phyloP scores from a whole-genome alignment of 1,140 invertebrate species.

The Drosophila nigromelanica region DNA sequence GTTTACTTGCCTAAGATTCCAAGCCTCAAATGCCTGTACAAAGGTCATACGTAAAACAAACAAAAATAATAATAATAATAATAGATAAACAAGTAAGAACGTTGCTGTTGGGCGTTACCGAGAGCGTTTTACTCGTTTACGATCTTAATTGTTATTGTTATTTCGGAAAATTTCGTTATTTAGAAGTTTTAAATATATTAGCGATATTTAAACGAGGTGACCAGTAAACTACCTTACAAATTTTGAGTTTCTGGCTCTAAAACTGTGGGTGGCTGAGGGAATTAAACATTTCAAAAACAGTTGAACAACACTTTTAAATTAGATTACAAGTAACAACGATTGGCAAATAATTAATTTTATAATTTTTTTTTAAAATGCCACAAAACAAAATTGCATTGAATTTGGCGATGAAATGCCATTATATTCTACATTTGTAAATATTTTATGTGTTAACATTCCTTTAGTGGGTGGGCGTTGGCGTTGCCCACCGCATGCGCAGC shows the following conservation, averaged over 20 bases:
- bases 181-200: too few relatives aligned
- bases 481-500: background rate
- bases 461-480: background rate
- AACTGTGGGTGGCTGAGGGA: too few relatives aligned
- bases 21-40: constrained; percentile 10
- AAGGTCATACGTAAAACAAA: constrained; percentile 36
- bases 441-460: background rate
- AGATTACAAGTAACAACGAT: background rate
- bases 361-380: constrained; percentile 31
- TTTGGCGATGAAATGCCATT: constrained; percentile 3
- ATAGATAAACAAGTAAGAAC: too few relatives aligned
- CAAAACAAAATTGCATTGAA: background rate
- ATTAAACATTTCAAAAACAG: background rate
- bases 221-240: too few relatives aligned
- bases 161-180: too few relatives aligned
- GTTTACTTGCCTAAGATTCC: constrained; percentile 32
- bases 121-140: too few relatives aligned
- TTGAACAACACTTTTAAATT: constrained; percentile 9
- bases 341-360: constrained; percentile 14
- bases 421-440: constrained; percentile 4
- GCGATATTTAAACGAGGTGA: too few relatives aligned
- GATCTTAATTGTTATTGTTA: too few relatives aligned
- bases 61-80: background rate
- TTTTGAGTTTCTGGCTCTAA: too few relatives aligned
- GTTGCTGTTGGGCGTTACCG: too few relatives aligned